A percentile compares a stretch with the other conserved stretches of the same genome.
These are phyloP conservation scores for Sinella curviseta DNA, from an alignment of 1,140 invertebrate genomes.

Conservation along the genomic window DNA sequence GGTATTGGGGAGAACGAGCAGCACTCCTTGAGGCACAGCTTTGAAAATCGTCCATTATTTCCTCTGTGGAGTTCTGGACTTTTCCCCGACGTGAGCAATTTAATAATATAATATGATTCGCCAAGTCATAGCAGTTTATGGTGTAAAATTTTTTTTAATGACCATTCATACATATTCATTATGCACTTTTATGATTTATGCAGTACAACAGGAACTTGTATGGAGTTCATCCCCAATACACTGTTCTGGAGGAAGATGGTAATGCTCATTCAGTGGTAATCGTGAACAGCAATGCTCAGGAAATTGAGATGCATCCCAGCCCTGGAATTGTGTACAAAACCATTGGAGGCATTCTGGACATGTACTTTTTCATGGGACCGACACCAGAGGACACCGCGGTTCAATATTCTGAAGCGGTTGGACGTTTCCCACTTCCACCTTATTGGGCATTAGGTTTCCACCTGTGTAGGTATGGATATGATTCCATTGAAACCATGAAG, in stretches of 20 bases:
- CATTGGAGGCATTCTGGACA: conserved; percentile 55
- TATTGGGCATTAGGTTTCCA: conserved; percentile 60
- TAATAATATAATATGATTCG: conserved; percentile 14
- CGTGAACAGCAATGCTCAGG: conserved; percentile 13
- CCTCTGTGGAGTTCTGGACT: conserved; percentile 31
- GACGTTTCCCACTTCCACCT: conserved; percentile 52
- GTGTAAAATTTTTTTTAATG: neutral
- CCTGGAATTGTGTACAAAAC: conserved; percentile 51
- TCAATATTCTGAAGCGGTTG: conserved; percentile 54
- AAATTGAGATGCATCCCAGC: conserved; percentile 45
- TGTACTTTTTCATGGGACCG: conserved; percentile 55
- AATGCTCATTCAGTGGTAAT: too few relatives aligned
- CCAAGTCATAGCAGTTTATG: neutral
- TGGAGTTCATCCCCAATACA: too few relatives aligned
- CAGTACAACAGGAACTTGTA: too few relatives aligned
- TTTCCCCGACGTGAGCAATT: conserved; percentile 20
- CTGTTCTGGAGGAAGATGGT: too few relatives aligned
- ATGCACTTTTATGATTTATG: neutral
- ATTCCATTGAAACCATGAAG: conserved; percentile 53
- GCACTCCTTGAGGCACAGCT: conserved; percentile 48
- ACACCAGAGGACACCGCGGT: conserved; percentile 56
- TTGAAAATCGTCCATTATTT: conserved; percentile 48
- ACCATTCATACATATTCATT: neutral
- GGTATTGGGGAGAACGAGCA: conserved; percentile 59
- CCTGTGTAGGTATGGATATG: conserved; percentile 57